These are phyloP conservation scores for Chionomys nivalis DNA, from an alignment of 2,113 vertebrate species.

Conservation along the genomic window DNA sequence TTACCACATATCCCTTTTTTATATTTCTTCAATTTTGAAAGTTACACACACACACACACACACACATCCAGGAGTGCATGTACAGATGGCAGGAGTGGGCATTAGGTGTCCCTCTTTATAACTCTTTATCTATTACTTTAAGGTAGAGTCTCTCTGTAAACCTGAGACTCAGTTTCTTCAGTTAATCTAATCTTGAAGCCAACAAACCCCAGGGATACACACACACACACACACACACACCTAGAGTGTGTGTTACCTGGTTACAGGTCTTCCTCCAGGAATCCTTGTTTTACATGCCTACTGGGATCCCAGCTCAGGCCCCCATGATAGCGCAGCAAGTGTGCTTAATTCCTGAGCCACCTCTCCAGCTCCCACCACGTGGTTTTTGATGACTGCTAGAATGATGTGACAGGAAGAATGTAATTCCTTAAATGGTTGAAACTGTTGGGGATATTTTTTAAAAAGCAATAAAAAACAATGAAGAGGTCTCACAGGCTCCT, in stretches of 20 bases:
- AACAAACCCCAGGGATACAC: too few relatives aligned
- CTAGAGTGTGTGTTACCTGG: neutral
- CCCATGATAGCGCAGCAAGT: neutral
- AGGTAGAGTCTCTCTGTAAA: too few relatives aligned
- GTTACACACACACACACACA: too few relatives aligned
- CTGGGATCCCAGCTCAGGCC: neutral
- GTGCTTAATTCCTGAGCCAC: neutral
- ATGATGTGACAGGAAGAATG: neutral
- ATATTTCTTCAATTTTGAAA: too few relatives aligned
- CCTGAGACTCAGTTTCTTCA: too few relatives aligned
- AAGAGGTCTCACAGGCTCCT: neutral
- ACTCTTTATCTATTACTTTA: too few relatives aligned
- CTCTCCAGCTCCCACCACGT: neutral
- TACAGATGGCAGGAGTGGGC: too few relatives aligned
- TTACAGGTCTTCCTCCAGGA: neutral
- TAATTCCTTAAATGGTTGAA: neutral
- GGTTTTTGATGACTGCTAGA: neutral
- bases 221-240: too few relatives aligned
- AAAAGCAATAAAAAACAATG: neutral
- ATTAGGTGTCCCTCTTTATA: too few relatives aligned
- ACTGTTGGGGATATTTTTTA: neutral
- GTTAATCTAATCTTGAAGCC: too few relatives aligned
- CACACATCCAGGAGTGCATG: too few relatives aligned
- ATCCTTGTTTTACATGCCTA: neutral
- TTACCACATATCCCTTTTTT: too few relatives aligned